Evolutionary conservation across 2,113 vertebrate species (phyloP).

Genomic region (Aepyceros melampus): DNA sequence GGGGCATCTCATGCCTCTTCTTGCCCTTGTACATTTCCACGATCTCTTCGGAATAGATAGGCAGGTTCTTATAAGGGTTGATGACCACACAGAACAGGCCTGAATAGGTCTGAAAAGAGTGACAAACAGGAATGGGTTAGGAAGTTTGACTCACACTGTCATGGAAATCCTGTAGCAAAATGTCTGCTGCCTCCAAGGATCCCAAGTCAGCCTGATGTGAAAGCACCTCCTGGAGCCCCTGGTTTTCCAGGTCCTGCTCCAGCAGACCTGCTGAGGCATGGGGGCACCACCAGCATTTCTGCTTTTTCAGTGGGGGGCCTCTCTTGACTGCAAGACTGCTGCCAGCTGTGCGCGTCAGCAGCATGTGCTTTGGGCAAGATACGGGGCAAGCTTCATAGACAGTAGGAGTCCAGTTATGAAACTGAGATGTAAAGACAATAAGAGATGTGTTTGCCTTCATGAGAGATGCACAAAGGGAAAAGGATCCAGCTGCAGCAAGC

Average conservation of each 20-base stretch:
- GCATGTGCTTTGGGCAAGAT: background rate
- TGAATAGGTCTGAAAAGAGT: conserved; percentile 90
- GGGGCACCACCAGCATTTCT: background rate
- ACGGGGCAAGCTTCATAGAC: accelerated
- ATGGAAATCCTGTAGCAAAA: background rate
- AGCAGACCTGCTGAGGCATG: background rate
- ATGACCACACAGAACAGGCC: conserved; percentile 99
- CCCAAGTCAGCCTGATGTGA: background rate
- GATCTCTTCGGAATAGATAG: conserved; percentile 99
- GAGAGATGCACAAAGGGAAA: background rate
- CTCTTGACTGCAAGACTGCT: too few relatives aligned
- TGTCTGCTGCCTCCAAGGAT: background rate
- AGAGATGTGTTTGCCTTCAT: background rate
- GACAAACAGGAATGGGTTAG: background rate
- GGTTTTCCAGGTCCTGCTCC: accelerated
- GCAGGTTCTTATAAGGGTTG: conserved; percentile 99
- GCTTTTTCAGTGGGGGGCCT: background rate
- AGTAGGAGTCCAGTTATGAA: background rate
- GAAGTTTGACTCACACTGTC: background rate
- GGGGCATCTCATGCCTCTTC: conserved; percentile 98
- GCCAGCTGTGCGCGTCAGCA: background rate
- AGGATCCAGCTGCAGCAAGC: background rate
- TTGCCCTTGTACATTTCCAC: conserved; percentile 99
- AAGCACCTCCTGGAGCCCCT: accelerated
- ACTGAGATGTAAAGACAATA: background rate